A percentile compares a stretch with the other conserved stretches of the same genome.
These are phyloP conservation scores for Drosophila virilis DNA, from an alignment of 1,140 invertebrate species.

Conservation along the genomic window DNA sequence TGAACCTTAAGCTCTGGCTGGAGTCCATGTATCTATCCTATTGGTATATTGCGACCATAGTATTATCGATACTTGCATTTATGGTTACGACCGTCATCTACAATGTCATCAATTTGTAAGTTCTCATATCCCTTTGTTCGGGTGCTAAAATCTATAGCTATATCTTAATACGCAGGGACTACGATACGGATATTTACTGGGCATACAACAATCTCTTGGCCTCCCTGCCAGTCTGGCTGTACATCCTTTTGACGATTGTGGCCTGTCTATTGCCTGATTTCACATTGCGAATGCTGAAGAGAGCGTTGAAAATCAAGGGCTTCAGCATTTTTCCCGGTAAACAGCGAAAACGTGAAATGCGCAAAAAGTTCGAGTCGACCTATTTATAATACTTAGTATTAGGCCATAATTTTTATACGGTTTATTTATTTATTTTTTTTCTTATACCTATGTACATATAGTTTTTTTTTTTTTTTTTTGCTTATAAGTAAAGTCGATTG, in stretches of 20 bases:
- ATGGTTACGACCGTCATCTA: conserved; percentile 86
- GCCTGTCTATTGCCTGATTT: conserved; percentile 87
- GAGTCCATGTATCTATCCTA: conserved; percentile 88
- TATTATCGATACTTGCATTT: conserved; percentile 87
- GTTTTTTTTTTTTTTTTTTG: conserved; percentile 19
- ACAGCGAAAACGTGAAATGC: conserved; percentile 64
- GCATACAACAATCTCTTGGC: conserved; percentile 87
- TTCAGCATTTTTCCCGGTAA: conserved; percentile 74
- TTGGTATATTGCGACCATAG: conserved; percentile 86
- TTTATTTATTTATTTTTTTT: conserved; percentile 72
- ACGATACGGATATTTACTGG: conserved; percentile 87
- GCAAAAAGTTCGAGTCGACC: conserved; percentile 65
- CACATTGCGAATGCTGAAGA: conserved; percentile 73
- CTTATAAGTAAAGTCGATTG: conserved; percentile 36
- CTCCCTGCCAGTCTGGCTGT: conserved; percentile 87
- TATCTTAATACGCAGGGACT: conserved; percentile 81
- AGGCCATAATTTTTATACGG: conserved; percentile 33
- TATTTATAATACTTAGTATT: conserved; percentile 56
- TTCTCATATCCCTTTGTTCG: neutral
- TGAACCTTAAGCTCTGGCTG: conserved; percentile 87
- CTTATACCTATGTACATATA: conserved; percentile 51
- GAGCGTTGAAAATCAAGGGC: conserved; percentile 63
- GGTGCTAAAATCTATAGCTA: neutral
- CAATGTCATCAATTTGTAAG: conserved; percentile 87
- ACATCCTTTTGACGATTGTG: conserved; percentile 86